Base-by-base conservation (phyloP, 2,888 invertebrate species). In the Heliconius ethilla region DNA sequence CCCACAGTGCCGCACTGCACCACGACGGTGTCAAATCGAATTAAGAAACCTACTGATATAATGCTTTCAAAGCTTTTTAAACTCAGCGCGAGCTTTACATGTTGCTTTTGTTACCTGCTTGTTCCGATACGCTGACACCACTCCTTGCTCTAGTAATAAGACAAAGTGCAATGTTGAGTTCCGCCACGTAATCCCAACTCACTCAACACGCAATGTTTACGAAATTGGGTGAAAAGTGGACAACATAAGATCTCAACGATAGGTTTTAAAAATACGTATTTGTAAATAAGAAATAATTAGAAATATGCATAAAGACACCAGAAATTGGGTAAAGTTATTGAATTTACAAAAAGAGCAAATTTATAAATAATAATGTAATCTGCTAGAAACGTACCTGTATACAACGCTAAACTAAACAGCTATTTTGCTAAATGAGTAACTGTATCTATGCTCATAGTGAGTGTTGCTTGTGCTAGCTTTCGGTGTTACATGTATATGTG, bases 21-120 rank as follows among this genome's bases (percentile, higher is more conserved):
- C 27, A 27, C 63, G 15, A 15, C 5, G 15, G 25, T 2, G 27
- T 63, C 15, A 27, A 27, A 63, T 27, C 10, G 2, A 27, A 27
- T 63, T 15, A 27, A 13, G 25, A 18, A 27, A 15, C 2, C 15
- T 13, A 62, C 27, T 45, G 29, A 40, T 9, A 37, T 69, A 69
- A 69, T 69, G 69, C 69, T 69, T 69, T 69, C 69, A 69, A 69
- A 69, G 69, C 15, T n/a, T 67, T 69, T n/a, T 40, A 45, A 45
- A 69, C 40, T 45, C 3, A 45, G 69, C 69, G 45, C 15, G 69
- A 69, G 40, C 69, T 69, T 69, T 40, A 69, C 13, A n/a, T 40
- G 69, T 69, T 25, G n/a, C 40, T 45, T 67, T 67, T 15, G 33
- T 69, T 2, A 69, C 25, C 45, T 67, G 25, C 67, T 67, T 45